Evolutionary conservation across 2,113 vertebrate genomes (phyloP).

Genomic region (Ailuropoda melanoleuca): DNA sequence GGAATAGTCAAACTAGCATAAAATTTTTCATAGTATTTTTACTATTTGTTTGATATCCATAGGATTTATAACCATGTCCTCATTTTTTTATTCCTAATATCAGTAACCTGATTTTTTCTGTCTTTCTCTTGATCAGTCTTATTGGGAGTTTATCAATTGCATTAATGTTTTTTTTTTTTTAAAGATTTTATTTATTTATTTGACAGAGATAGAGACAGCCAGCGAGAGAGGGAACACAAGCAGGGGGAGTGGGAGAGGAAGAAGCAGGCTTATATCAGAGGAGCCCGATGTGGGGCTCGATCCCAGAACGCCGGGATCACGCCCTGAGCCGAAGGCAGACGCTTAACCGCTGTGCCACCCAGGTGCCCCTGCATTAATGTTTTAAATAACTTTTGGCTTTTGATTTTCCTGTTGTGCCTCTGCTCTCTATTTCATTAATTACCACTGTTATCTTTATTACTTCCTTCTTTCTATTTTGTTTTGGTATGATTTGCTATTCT

Average conservation of each 20-base stretch:
- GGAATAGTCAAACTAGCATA: not conserved
- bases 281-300: too few relatives aligned
- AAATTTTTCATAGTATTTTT: not conserved
- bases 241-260: too few relatives aligned
- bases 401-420: not conserved
- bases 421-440: not conserved
- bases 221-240: too few relatives aligned
- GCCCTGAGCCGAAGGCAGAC: too few relatives aligned
- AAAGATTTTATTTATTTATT: too few relatives aligned
- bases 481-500: not conserved
- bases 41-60: not conserved
- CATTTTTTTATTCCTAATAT: not conserved
- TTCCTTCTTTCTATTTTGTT: not conserved
- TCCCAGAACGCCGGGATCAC: too few relatives aligned
- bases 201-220: too few relatives aligned
- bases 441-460: not conserved
- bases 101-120: not conserved
- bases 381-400: not conserved
- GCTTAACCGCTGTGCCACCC: too few relatives aligned
- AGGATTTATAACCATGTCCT: not conserved
- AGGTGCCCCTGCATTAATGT: not conserved
- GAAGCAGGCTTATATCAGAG: too few relatives aligned
- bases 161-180: not conserved
- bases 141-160: not conserved
- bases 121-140: not conserved